Conservation (phyloP, 2,888 invertebrate genomes). For the Heliconius charithonia region DNA sequence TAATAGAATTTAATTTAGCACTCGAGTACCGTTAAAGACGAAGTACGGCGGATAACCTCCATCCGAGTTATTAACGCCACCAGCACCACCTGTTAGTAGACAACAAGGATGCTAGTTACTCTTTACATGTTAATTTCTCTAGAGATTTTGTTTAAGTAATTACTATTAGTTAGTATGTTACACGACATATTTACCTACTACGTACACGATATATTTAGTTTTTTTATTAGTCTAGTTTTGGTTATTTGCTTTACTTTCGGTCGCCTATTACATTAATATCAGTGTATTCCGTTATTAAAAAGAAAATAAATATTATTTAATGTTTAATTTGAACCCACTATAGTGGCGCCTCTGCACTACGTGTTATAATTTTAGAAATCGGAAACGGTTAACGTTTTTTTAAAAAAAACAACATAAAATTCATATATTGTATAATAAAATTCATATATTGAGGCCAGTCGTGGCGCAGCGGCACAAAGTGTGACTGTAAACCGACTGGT, state of each 20-base stretch:
- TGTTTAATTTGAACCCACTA: no score
- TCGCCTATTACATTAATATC: no score
- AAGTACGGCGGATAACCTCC: conserved; percentile 3
- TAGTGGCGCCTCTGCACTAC: no score
- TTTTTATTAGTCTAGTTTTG: background rate
- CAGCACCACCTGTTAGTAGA: conserved; percentile 16
- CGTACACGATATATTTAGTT: background rate
- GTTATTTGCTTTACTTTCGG: background rate
- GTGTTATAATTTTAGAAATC: no score
- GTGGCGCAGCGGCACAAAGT: no score
- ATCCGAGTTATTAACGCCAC: conserved; percentile 18
- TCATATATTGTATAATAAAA: no score
- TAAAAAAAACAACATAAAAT: no score
- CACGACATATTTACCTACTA: background rate
- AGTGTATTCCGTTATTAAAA: no score
- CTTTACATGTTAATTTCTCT: conserved; percentile 18
- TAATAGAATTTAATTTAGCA: conserved; percentile 13
- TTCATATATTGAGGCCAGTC: no score
- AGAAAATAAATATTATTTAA: no score
- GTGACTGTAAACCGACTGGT: no score
- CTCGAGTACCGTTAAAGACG: background rate
- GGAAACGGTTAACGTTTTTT: no score
- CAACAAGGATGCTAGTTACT: conserved; percentile 17
- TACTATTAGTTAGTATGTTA: background rate
- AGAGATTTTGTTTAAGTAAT: conserved; percentile 1